Conservation (phyloP, 2,113 vertebrate genomes). For the Electrona antarctica region DNA sequence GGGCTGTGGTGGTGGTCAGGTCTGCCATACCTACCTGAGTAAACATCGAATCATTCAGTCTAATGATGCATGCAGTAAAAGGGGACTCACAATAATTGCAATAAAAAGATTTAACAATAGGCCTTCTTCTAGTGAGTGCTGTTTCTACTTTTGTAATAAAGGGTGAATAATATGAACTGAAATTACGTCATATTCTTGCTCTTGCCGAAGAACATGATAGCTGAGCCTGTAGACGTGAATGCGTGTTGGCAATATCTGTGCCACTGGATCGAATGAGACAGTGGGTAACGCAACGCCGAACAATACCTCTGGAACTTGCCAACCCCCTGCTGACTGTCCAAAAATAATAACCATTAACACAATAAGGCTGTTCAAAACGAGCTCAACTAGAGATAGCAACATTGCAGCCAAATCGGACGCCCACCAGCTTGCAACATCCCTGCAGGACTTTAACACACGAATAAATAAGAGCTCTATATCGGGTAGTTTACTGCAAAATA, state of each 20-base stretch:
- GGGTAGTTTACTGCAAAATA: not conserved
- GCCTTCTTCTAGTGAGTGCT: constrained; percentile 16
- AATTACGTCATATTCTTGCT: not conserved
- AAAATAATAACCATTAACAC: not conserved
- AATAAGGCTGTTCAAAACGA: constrained; percentile 35
- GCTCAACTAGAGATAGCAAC: constrained; percentile 8
- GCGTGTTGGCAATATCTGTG: rapidly evolving
- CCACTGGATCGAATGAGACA: no score
- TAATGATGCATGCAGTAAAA: not conserved
- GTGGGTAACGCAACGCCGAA: not conserved
- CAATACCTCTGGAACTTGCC: not conserved
- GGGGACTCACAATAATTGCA: not conserved
- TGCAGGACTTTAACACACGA: constrained; percentile 55
- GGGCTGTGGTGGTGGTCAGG: not conserved
- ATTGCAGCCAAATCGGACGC: constrained; percentile 25
- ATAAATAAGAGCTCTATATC: constrained; percentile 33
- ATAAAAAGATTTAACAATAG: constrained; percentile 18
- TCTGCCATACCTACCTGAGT: no score
- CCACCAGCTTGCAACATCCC: constrained; percentile 36
- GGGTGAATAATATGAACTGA: constrained; percentile 13
- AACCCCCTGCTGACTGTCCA: no score
- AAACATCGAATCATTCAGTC: not conserved
- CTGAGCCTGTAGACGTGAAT: not conserved
- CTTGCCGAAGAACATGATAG: not conserved
- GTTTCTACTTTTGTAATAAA: constrained; percentile 17